Evolutionary conservation across 2,113 vertebrate species (phyloP).

Genomic region (Centrocercus urophasianus): DNA sequence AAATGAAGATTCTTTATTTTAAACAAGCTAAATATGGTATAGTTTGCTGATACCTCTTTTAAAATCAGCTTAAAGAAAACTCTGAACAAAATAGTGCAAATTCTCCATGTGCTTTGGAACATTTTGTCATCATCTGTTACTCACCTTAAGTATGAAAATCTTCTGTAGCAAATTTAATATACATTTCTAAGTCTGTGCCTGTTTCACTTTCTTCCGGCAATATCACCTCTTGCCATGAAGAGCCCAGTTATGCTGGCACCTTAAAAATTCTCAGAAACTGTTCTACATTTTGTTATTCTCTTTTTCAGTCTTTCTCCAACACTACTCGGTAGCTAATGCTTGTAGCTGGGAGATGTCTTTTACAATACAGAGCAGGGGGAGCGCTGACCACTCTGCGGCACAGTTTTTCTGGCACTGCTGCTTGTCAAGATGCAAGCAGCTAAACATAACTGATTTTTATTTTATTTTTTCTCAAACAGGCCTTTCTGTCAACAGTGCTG

Average conservation of each 20-base stretch:
- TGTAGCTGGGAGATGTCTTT: not conserved
- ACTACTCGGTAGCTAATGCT: not conserved
- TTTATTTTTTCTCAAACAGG: accelerated
- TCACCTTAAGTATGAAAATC: not conserved
- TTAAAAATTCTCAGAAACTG: not conserved
- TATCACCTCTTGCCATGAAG: accelerated
- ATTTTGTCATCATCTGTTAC: not conserved
- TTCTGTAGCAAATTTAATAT: not conserved
- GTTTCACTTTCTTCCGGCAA: not conserved
- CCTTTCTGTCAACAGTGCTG: not conserved
- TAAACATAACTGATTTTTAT: not conserved
- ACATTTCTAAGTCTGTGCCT: accelerated
- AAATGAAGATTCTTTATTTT: not conserved
- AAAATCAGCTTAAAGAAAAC: not conserved
- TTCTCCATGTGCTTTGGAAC: not conserved
- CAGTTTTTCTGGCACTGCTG: not conserved
- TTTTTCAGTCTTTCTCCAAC: not conserved
- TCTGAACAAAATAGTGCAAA: not conserved
- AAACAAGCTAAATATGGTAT: not conserved
- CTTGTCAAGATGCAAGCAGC: not conserved
- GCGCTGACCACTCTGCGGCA: not conserved
- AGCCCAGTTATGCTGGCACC: accelerated
- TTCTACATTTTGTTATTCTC: not conserved
- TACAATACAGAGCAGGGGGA: not conserved
- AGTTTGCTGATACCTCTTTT: not conserved